Conservation (phyloP, 1,140 invertebrate species). For the Bombus fervidus region DNA sequence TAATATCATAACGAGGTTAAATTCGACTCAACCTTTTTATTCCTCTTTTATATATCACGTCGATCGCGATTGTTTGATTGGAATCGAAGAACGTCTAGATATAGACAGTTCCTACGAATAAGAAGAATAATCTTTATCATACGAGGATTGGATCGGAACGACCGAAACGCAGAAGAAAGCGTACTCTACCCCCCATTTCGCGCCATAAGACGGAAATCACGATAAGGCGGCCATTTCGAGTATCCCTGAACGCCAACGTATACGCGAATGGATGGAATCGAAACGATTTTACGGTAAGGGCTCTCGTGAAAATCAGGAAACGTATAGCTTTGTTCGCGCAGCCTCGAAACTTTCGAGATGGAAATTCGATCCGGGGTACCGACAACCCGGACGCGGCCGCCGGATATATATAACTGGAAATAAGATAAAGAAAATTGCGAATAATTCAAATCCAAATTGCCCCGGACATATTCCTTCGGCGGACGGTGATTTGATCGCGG, state of each 20-base stretch:
- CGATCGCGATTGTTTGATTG: too few species aligned
- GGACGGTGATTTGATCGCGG: conserved; percentile 71
- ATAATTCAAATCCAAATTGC: conserved; percentile 80
- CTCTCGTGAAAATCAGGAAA: conserved; percentile 53
- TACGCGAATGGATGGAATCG: background rate
- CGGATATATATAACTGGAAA: conserved; percentile 63
- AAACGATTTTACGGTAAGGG: background rate
- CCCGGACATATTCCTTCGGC: conserved; percentile 74
- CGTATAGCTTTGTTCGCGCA: conserved; percentile 32
- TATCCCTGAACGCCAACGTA: background rate
- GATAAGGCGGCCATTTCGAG: conserved; percentile 7
- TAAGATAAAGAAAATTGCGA: conserved; percentile 80
- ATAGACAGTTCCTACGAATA: background rate
- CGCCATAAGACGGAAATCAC: background rate
- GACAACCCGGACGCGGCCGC: conserved; percentile 40
- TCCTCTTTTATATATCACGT: background rate
- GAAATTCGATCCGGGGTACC: conserved; percentile 63
- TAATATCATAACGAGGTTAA: background rate
- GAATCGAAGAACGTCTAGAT: too few species aligned
- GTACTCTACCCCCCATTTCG: too few species aligned
- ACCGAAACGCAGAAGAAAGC: background rate
- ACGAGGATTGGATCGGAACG: background rate
- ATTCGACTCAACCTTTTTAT: background rate
- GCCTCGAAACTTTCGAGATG: conserved; percentile 59
- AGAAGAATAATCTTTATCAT: background rate